phyloP scores from a whole-genome alignment of 2,113 vertebrate species.

The Pogonocichla stellata region DNA sequence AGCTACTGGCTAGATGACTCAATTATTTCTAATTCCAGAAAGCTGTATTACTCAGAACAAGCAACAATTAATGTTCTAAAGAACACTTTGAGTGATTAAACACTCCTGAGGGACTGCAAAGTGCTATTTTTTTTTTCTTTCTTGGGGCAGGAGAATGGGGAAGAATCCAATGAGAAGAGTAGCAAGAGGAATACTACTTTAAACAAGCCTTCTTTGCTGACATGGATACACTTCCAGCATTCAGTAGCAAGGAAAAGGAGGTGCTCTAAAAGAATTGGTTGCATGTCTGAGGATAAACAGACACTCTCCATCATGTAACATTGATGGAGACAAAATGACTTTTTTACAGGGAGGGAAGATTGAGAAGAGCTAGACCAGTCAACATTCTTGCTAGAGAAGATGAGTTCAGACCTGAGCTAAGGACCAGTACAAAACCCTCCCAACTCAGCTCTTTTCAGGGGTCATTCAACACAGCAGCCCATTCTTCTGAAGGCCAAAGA shows the following conservation, averaged over 20 bases:
- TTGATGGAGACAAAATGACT: not conserved
- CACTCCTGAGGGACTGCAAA: not conserved
- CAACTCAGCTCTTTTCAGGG: not conserved
- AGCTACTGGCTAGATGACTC: not conserved
- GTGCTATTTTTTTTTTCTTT: not conserved
- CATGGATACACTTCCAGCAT: not conserved
- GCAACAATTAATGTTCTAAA: not conserved
- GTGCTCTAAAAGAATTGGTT: not conserved
- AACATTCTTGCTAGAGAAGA: not conserved
- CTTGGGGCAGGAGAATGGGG: not conserved
- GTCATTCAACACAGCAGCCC: not conserved
- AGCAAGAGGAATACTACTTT: not conserved
- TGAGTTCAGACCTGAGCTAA: not conserved
- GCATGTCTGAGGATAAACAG: not conserved
- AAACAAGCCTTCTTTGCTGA: not conserved
- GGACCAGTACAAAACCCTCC: not conserved
- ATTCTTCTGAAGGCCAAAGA: not conserved
- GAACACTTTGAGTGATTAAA: not conserved
- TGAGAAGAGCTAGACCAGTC: not conserved
- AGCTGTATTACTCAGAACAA: not conserved
- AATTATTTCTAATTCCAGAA: constrained; percentile 26
- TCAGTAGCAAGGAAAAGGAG: not conserved
- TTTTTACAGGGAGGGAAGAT: not conserved
- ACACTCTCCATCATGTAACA: not conserved
- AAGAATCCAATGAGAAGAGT: not conserved